These are phyloP conservation scores for Nephrotoma flavescens DNA, from an alignment of 2,888 invertebrate species.

Conservation along the genomic window DNA sequence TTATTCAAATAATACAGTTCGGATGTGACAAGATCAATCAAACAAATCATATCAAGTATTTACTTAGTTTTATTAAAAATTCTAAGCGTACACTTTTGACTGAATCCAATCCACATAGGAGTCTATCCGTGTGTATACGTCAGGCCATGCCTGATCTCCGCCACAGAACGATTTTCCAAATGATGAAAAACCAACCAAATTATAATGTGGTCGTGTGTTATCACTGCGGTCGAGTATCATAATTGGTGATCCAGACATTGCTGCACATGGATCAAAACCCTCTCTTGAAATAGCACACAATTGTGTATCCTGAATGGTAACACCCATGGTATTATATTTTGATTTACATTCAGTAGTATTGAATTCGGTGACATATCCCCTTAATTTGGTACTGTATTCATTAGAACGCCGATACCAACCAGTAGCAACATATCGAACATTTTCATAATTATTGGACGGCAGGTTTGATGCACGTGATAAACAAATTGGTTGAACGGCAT, in stretches of 20 bases:
- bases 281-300: constrained; percentile 43
- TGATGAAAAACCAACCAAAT: constrained; percentile 39
- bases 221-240: constrained; percentile 19
- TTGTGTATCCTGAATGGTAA: constrained; percentile 28
- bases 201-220: neutral
- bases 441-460: constrained; percentile 27
- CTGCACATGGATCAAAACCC: constrained; percentile 39
- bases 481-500: constrained; percentile 45
- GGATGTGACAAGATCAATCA: no score
- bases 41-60: neutral
- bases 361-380: constrained; percentile 8
- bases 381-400: constrained; percentile 31
- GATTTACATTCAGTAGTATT: neutral
- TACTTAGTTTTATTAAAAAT: neutral
- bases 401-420: constrained; percentile 45
- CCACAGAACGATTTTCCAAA: constrained; percentile 45
- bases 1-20: no score
- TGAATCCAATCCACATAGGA: constrained; percentile 24
- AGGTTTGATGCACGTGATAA: constrained; percentile 32
- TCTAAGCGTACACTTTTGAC: neutral
- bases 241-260: constrained; percentile 17
- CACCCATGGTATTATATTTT: neutral
- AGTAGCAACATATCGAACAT: constrained; percentile 36
- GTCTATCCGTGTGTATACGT: constrained; percentile 39
- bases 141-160: constrained; percentile 38